Conservation (phyloP, 2,888 invertebrate genomes). For the Eupithecia inturbata region DNA sequence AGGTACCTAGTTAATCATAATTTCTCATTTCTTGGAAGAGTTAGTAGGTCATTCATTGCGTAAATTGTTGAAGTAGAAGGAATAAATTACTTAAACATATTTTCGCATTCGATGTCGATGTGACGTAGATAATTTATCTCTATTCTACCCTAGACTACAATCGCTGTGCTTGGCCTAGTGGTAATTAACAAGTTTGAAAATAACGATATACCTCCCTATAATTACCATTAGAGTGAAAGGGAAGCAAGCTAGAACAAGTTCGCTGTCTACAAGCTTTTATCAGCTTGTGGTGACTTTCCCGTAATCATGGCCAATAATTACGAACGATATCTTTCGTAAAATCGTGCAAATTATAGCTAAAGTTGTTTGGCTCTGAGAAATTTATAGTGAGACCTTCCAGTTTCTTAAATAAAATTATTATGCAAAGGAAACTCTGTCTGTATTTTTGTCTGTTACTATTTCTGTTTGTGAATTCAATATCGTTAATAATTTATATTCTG, state of each 20-base stretch:
- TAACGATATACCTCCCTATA: not conserved
- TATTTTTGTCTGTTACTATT: not conserved
- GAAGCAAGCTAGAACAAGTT: conserved; percentile 36
- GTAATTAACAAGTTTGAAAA: no score
- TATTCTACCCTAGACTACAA: no score
- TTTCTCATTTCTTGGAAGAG: no score
- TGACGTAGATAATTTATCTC: not conserved
- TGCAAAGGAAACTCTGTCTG: not conserved
- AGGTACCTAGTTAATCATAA: no score
- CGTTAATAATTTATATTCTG: no score
- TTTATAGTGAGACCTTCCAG: not conserved
- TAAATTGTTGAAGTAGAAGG: no score
- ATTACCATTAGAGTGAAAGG: conserved; percentile 42
- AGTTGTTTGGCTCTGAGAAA: not conserved
- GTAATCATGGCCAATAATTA: conserved; percentile 35
- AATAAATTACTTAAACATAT: no score
- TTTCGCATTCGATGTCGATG: no score
- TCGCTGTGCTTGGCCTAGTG: no score
- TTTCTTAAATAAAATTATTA: not conserved
- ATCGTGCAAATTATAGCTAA: conserved; percentile 8
- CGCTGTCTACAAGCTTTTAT: conserved; percentile 38
- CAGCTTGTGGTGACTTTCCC: conserved; percentile 37
- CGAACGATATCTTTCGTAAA: conserved; percentile 14
- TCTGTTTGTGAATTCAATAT: no score
- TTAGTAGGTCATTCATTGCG: no score